Base-by-base conservation (phyloP, 1,140 invertebrate species). In the Drosophila triauraria region DNA sequence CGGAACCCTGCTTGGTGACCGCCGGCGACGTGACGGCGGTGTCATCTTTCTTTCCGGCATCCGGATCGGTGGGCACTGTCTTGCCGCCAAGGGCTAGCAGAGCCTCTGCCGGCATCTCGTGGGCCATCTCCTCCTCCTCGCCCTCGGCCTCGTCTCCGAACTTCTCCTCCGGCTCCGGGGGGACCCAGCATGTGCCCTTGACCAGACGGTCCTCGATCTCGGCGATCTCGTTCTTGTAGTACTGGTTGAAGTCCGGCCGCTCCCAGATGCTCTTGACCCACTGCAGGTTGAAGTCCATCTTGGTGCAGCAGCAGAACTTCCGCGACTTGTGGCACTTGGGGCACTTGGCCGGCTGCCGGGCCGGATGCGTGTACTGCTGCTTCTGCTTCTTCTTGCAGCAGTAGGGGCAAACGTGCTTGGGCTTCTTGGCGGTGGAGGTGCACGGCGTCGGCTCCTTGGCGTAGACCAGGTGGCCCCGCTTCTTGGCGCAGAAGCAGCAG, bases 401-500 rank as follows among this genome's bases (percentile, higher is more conserved):
- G 32, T 92, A 91, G 9, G 91, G 87, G 6, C 91, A 92, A 0
- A 86, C 78, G 35, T 92, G 91, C 35, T 80, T 74, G 5, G 79
- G 58, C 70, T 82, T 87, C 13, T 90, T 83, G 13, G 48, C 68
- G 25, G 82, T 57, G 23, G 74, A 77, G 1, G 71, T 70, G 47
- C 80, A 86, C 4, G 91, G 91, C 20, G 75, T 68, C 35, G 91
- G 83, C 32, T 84, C 81, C 71, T 92, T 92, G 59, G 83, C 87
- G 44, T 92, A 92, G n/a, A 92, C 78, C 8, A 92, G 27, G 46
- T 92, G 91, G 1, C 91, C 91, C 0, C 91, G 84, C 46, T 91
- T 92, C 78, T 92, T 92, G 51, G 91, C 85, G 27, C 91, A 92
- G 76, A 92, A 92, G 12, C 91, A 92, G 44, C 91, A 92, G 53